Evolutionary conservation across 2,797 vertebrate species (phyloP), one percentile per base, ranked within the genome.

Genomic region (Anguilla pacifica): DNA sequence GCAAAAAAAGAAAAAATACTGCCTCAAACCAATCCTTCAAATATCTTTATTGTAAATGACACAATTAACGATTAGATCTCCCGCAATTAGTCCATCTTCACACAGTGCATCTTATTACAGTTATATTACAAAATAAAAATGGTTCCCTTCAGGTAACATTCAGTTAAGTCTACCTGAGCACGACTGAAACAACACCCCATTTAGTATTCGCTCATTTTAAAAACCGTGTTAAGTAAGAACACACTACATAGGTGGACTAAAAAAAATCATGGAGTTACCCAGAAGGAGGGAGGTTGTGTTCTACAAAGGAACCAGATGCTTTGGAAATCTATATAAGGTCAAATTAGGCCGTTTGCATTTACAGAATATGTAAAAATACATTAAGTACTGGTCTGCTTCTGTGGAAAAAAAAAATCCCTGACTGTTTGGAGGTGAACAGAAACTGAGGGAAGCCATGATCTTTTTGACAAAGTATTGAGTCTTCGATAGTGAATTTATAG

Each of bases 21-120:
- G 39, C 25, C n/a, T 81, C 31, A 61, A 81, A 59, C 31, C 67
- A 77, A 77, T 13, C 6, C 88, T 4, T 90, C 72, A 90, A 89
- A 91, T 84, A 53, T 89, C 84, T 92, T 91, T 87, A 91, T 91
- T 91, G 88, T 90, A 88, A 82, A 79, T 88, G 85, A 93, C 89
- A 91, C 89, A n/a, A 85, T 87, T 1, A 74, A 85, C 43, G 92
- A 89, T 92, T 83, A 92, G 89, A 89, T 91, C 89, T 92, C 86
- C 91, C 85, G 6, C 84, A 88, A 15, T 90, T 9, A 25, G 3
- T n/a, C 77, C 7, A 13, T 83, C 81, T 83, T 83, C n/a, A 53
- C 81, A 1, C 46, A 84, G 49, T 25, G 11, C 4, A 84, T 39
- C 35, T 43, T 39, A 51, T 28, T 49, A 57, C 25, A 94, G 91